Percentiles rank a stretch among this genome's conserved stretches.
phyloP scores from a whole-genome alignment of 2,113 vertebrate genomes.

The Tylochromis polylepis region DNA sequence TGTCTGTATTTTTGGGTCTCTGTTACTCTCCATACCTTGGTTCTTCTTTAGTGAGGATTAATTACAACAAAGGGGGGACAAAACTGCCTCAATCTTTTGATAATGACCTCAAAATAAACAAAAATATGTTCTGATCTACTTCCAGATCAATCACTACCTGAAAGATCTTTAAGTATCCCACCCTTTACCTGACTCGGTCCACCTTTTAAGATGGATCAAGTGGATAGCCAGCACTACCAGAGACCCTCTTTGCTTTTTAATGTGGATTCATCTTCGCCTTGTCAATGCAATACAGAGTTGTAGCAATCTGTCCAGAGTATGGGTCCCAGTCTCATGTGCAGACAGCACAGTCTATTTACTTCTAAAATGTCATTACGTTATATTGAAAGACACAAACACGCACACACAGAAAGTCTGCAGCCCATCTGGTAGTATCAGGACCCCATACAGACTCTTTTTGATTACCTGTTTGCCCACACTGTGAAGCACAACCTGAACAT shows the following conservation, averaged over 20 bases:
- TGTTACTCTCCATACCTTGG: not conserved
- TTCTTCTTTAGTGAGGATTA: not conserved
- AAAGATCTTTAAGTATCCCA: not conserved
- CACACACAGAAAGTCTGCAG: not conserved
- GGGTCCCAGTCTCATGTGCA: not conserved
- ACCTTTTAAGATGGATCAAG: not conserved
- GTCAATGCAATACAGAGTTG: rapidly evolving
- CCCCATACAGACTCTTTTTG: not conserved
- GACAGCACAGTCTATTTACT: not conserved
- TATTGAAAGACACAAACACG: not conserved
- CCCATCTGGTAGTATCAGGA: not conserved
- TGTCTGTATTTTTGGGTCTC: rapidly evolving
- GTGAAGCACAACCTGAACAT: not conserved
- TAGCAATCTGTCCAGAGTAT: rapidly evolving
- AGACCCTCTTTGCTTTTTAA: not conserved
- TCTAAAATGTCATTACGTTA: not conserved
- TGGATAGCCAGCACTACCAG: rapidly evolving
- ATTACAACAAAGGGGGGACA: not conserved
- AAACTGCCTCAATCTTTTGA: not conserved
- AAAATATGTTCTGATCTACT: not conserved
- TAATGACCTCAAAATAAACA: not conserved
- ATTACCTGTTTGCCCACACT: not conserved
- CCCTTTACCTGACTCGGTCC: not conserved
- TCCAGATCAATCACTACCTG: not conserved
- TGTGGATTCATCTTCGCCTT: not conserved